Evolutionary conservation across 2,797 vertebrate genomes (phyloP).

Genomic region (Sphenodon punctatus): DNA sequence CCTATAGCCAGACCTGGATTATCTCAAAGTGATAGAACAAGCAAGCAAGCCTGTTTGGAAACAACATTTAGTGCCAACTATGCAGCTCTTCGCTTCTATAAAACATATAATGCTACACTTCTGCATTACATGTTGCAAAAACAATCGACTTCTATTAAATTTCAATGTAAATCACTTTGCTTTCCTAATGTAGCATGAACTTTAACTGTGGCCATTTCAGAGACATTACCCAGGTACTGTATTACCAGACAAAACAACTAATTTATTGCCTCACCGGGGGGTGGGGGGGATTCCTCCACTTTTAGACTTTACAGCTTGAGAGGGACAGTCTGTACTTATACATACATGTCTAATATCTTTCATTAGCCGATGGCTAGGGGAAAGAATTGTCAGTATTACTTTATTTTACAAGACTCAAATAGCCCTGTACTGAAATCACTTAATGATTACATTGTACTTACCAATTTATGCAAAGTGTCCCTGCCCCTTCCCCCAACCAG

Average conservation of each 20-base stretch:
- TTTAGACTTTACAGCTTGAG: constrained; percentile 8
- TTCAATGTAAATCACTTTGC: constrained; percentile 77
- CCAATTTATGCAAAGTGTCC: neutral
- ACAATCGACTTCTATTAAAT: constrained; percentile 79
- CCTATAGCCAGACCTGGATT: constrained; percentile 62
- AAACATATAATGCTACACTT: constrained; percentile 68
- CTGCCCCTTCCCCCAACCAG: neutral
- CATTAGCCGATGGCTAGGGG: constrained; percentile 32
- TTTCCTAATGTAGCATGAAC: constrained; percentile 73
- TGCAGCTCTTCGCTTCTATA: constrained; percentile 58
- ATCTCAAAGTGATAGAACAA: constrained; percentile 70
- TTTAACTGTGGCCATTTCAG: constrained; percentile 67
- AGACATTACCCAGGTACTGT: constrained; percentile 48
- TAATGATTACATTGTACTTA: constrained; percentile 5
- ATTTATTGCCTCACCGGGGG: neutral
- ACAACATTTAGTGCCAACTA: constrained; percentile 63
- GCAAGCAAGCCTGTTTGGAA: constrained; percentile 47
- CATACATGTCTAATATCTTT: constrained; percentile 15
- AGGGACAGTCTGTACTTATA: neutral
- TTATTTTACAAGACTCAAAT: neutral
- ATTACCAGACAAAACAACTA: constrained; percentile 41
- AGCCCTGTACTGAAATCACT: neutral
- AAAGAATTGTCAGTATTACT: constrained; percentile 18
- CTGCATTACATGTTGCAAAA: constrained; percentile 76
- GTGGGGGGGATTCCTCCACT: neutral